phyloP scores from a whole-genome alignment of 1,140 invertebrate species.

The Muscidifurax raptorellus region DNA sequence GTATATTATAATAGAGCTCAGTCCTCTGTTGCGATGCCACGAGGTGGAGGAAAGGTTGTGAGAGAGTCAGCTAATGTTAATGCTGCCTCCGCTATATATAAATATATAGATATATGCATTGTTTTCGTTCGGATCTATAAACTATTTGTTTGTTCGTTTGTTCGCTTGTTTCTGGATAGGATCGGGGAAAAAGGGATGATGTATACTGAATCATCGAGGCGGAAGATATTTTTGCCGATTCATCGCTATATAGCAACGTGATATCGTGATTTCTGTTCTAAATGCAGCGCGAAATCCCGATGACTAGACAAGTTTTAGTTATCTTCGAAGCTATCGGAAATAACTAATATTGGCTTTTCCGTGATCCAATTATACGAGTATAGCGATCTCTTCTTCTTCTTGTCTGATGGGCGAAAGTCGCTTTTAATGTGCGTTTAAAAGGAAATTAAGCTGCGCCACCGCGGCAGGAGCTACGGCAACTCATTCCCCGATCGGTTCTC shows the following conservation, averaged over 20 bases:
- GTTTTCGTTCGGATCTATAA: background rate
- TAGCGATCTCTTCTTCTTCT: background rate
- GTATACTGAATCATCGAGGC: too few species aligned
- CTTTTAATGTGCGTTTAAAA: background rate
- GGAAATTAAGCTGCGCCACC: background rate
- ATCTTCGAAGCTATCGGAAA: background rate
- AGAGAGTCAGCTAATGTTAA: background rate
- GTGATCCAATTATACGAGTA: background rate
- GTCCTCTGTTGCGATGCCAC: background rate
- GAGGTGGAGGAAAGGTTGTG: background rate
- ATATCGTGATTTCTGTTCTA: background rate
- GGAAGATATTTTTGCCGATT: background rate
- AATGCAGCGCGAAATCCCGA: background rate
- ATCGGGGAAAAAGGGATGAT: too few species aligned
- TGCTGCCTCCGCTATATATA: too few species aligned
- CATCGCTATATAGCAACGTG: background rate
- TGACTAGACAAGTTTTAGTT: background rate
- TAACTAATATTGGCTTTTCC: constrained; percentile 1
- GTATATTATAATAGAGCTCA: background rate
- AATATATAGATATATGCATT: too few species aligned
- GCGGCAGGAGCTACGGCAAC: background rate
- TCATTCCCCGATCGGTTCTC: background rate
- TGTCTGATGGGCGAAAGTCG: background rate
- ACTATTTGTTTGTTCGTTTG: background rate
- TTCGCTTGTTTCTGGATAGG: too few species aligned